These are phyloP conservation scores for Stenoptilia bipunctidactyla DNA, from an alignment of 2,888 invertebrate genomes.

Conservation along the genomic window DNA sequence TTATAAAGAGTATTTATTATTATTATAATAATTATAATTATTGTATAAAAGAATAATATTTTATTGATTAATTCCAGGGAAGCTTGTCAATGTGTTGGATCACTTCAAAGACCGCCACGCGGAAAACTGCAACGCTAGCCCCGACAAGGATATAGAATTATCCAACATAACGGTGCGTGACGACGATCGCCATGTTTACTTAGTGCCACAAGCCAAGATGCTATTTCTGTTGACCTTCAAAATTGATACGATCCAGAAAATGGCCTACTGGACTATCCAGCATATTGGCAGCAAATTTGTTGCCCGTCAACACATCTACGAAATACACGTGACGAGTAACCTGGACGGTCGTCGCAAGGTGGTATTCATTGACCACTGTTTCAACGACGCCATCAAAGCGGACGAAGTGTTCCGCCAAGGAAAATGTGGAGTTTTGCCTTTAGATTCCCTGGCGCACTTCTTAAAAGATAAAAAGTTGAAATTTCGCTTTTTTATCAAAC, in stretches of 20 bases:
- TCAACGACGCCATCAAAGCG: slow-evolving; percentile 40
- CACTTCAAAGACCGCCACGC: slow-evolving; percentile 52
- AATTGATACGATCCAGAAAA: slow-evolving; percentile 43
- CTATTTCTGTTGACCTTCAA: slow-evolving; percentile 48
- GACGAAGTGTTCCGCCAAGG: slow-evolving; percentile 44
- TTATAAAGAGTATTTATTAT: too few species aligned
- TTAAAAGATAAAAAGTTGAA: slow-evolving; percentile 35
- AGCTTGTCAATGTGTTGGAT: slow-evolving; percentile 39
- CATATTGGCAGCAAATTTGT: slow-evolving; percentile 42
- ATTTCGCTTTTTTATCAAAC: slow-evolving; percentile 43
- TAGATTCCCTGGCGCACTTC: slow-evolving; percentile 35
- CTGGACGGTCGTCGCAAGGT: slow-evolving; percentile 38
- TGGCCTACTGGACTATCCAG: slow-evolving; percentile 50
- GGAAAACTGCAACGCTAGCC: slow-evolving; percentile 28
- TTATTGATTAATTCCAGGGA: slow-evolving; percentile 40
- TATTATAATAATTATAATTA: too few species aligned
- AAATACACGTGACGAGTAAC: slow-evolving; percentile 44
- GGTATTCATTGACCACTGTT: slow-evolving; percentile 46
- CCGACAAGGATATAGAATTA: slow-evolving; percentile 37
- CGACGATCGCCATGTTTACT: slow-evolving; percentile 40
- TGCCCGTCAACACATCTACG: slow-evolving; percentile 46
- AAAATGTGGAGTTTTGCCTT: slow-evolving; percentile 45
- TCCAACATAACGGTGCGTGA: slow-evolving; percentile 25
- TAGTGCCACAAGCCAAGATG: slow-evolving; percentile 36
- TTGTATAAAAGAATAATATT: too few species aligned